Conservation (phyloP, 2,888 invertebrate species). For the Parasteatoda lunata region DNA sequence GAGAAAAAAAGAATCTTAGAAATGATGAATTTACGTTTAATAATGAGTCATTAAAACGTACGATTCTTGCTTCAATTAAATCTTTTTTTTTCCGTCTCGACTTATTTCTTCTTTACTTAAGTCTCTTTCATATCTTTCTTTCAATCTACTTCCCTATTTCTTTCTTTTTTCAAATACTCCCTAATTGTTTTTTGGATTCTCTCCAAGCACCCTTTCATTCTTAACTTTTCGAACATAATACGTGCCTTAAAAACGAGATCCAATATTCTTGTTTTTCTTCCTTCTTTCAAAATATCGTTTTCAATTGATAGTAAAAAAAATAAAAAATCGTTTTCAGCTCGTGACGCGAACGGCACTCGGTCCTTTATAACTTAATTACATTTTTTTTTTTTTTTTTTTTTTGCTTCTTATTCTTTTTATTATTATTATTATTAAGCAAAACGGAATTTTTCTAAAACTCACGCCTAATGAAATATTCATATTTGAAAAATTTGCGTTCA, state of each 20-base stretch:
- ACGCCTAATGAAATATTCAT: conserved; percentile 53
- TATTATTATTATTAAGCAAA: conserved; percentile 10
- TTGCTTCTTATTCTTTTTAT: conserved; percentile 18
- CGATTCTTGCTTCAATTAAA: no score
- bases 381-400: conserved; percentile 7
- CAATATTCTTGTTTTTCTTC: not conserved
- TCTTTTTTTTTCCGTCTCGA: not conserved
- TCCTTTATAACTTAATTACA: conserved; percentile 50
- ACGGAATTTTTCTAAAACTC: conserved; percentile 2
- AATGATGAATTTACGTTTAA: no score
- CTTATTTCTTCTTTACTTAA: not conserved
- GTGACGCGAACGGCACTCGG: conserved; percentile 21
- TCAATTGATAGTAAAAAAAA: not conserved
- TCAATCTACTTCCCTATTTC: conserved; percentile 4
- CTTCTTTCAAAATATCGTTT: conserved; percentile 2
- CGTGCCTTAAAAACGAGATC: not conserved
- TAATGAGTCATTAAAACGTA: no score
- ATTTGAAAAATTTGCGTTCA: conserved; percentile 18
- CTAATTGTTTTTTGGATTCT: conserved; percentile 1
- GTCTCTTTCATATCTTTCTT: not conserved
- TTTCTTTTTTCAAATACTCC: not conserved
- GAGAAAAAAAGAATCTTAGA: no score
- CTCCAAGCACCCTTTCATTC: not conserved
- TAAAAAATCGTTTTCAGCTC: not conserved
- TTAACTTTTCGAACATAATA: not conserved